phyloP scores from a whole-genome alignment of 2,888 invertebrate species.

The Dicycla oo region DNA sequence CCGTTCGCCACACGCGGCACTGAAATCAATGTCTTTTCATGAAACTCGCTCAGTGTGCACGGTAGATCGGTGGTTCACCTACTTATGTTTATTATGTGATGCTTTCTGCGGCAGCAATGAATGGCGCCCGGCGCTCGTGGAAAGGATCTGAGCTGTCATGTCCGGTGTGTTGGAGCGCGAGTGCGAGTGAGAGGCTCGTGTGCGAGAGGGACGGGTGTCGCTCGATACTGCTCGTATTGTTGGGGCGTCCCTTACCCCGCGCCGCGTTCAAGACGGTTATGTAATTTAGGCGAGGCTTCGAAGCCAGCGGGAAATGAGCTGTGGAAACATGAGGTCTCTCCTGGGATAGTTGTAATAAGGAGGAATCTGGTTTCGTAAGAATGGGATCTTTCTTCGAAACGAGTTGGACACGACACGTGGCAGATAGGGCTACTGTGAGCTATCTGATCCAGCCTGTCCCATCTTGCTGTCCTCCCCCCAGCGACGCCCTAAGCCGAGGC shows the following conservation, averaged over 20 bases:
- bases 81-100: slow-evolving; percentile 67
- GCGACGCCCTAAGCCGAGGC: too few species aligned
- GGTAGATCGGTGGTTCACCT: slow-evolving; percentile 72
- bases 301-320: slow-evolving; percentile 52
- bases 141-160: slow-evolving; percentile 68
- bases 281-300: slow-evolving; percentile 67
- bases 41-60: slow-evolving; percentile 60
- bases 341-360: background rate
- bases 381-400: background rate
- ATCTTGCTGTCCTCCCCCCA: too few species aligned
- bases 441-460: too few species aligned
- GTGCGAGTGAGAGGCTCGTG: slow-evolving; percentile 59
- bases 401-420: background rate
- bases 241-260: slow-evolving; percentile 75
- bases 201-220: slow-evolving; percentile 73
- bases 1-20: slow-evolving; percentile 60
- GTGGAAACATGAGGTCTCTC: slow-evolving; percentile 10
- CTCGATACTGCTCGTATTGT: slow-evolving; percentile 81
- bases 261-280: slow-evolving; percentile 72
- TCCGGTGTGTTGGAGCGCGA: slow-evolving; percentile 54
- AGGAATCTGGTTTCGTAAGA: background rate
- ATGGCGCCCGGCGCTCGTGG: slow-evolving; percentile 70
- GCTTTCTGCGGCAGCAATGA: slow-evolving; percentile 70
- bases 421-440: background rate
- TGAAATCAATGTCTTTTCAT: slow-evolving; percentile 68